phyloP scores from a whole-genome alignment of 64 coral and sea anemone species.

The Actinia equina region DNA sequence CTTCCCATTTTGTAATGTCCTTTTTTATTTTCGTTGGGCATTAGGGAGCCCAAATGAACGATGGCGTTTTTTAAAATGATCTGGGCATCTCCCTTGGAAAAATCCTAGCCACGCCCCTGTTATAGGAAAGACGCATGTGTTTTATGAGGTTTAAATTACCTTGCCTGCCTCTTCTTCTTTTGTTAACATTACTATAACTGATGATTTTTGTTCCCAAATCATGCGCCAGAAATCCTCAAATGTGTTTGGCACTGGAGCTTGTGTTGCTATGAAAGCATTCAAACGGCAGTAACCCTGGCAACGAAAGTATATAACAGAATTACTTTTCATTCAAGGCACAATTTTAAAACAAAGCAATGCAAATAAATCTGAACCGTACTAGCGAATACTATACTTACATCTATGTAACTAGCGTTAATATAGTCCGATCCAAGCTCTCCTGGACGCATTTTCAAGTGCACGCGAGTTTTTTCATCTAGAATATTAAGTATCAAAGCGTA shows the following conservation, averaged over 20 bases:
- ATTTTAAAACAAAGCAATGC: too few relatives aligned
- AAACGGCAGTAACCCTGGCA: constrained; percentile 76
- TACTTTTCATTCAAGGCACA: neutral
- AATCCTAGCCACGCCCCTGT: too few relatives aligned
- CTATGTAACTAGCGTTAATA: constrained; percentile 87
- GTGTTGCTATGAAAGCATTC: constrained; percentile 78
- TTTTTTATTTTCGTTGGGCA: too few relatives aligned
- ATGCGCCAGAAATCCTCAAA: constrained; percentile 90
- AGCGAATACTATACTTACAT: constrained; percentile 48
- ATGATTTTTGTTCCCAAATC: constrained; percentile 86
- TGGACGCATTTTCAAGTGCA: constrained; percentile 82
- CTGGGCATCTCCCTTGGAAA: too few relatives aligned
- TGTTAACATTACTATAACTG: constrained; percentile 74
- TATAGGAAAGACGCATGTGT: too few relatives aligned
- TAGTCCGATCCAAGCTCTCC: constrained; percentile 88
- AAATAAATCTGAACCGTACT: too few relatives aligned
- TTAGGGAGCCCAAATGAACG: too few relatives aligned
- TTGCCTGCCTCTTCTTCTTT: constrained; percentile 87
- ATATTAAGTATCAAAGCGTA: neutral
- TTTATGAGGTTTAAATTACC: constrained; percentile 2
- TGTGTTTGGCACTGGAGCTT: constrained; percentile 78
- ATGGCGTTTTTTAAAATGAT: too few relatives aligned
- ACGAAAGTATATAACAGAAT: neutral
- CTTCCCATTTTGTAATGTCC: too few relatives aligned
- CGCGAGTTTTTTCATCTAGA: constrained; percentile 73